Evolutionary conservation across 2,797 vertebrate genomes (phyloP), one percentile per base, ranked within the genome.

Genomic region (Scleropages formosus): DNA sequence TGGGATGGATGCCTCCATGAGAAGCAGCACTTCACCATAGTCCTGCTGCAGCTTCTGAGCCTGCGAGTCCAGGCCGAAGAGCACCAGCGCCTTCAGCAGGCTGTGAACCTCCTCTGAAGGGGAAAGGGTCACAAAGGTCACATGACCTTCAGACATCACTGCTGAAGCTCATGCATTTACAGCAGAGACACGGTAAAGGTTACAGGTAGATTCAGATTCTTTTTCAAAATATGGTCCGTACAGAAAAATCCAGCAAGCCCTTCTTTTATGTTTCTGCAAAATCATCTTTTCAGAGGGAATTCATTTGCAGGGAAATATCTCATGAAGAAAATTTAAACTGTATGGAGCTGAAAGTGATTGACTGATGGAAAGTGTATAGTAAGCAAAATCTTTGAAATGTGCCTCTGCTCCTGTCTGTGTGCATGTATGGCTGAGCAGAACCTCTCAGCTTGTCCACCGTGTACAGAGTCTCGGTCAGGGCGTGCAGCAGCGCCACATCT

Each of bases 11-110:
- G 61, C 85, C 84, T 95, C 95, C 77, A 97, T 89, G 78, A 91
- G 72, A 72, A 89, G 91, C 80, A 98, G 91, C 71, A 92, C 82
- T 0, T 91, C 89, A n/a, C 91, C 91, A 31, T 94, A 93, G 58
- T 84, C 75, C 84, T 83, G 85, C 87, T 99, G 98, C 73, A 99
- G 88, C 78, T 91, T 86, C 72, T 82, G 87, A 16, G 94, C 96
- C 85, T 92, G 92, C 10, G 82, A 86, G 78, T 98, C 94, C 59
- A 93, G 96, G 78, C 89, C 91, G 88, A 98, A 97, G 67, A 98
- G 90, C 82, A 98, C 92, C 78, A 99, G 91, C 4, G 92, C 88
- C 86, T 95, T 97, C 84, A 98, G 91, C 84, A 98, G 92, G 69
- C 67, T 67, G 77, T 93, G 89, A 53, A 95, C 75, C 53, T 99